Conservation (phyloP, 2,797 vertebrate species). For the Poecilia gillii region DNA sequence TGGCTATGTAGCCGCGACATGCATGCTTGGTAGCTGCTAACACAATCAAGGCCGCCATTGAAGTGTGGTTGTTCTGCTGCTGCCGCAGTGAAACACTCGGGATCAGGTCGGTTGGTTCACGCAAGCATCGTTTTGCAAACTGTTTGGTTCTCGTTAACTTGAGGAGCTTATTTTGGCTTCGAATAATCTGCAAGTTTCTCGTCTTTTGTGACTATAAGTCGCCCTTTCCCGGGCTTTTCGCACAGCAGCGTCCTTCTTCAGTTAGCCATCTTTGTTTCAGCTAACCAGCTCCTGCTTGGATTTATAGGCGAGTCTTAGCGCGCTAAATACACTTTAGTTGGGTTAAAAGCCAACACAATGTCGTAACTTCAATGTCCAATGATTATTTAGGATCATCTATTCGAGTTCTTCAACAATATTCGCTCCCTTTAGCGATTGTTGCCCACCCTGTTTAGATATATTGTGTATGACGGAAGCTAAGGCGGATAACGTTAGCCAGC, state of each 20-base stretch:
- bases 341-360: not conserved
- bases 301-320: slow-evolving; percentile 51
- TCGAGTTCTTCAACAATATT: accelerated
- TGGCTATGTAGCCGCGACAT: slow-evolving; percentile 72
- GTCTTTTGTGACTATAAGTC: slow-evolving; percentile 45
- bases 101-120: not conserved
- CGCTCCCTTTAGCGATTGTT: accelerated
- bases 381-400: accelerated
- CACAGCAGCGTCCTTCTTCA: slow-evolving; percentile 31
- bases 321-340: slow-evolving; percentile 42
- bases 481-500: slow-evolving; percentile 59
- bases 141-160: accelerated
- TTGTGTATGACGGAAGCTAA: slow-evolving; percentile 82
- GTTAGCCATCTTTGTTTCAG: slow-evolving; percentile 79
- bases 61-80: slow-evolving; percentile 50
- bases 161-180: accelerated
- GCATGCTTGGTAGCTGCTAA: slow-evolving; percentile 70
- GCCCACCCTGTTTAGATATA: slow-evolving; percentile 38
- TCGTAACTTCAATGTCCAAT: not conserved
- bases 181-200: not conserved
- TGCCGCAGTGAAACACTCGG: slow-evolving; percentile 53
- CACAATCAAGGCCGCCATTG: slow-evolving; percentile 79
- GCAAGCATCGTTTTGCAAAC: accelerated
- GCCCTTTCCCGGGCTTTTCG: slow-evolving; percentile 80
- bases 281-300: slow-evolving; percentile 49